Evolutionary conservation across 1,140 invertebrate genomes (phyloP), one percentile per base, ranked within the genome.

Genomic region (Aphidius ervi): DNA sequence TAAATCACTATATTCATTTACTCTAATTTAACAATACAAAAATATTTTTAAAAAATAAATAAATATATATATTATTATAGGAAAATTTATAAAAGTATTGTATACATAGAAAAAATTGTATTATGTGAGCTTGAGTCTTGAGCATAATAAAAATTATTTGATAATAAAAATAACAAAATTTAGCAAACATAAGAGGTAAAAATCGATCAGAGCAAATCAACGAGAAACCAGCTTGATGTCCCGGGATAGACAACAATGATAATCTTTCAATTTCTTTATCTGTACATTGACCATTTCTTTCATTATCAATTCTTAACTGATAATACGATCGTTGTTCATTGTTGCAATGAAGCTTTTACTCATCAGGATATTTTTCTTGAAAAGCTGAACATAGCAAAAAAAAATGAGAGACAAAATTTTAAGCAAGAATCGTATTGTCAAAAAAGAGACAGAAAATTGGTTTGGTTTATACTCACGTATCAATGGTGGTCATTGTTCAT

Each of bases 221-320:
- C 16, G 16, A 16, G 16, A 16, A 16, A 31, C 23, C 23, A n/a
- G n/a, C n/a, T 3, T 31, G 23, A 31, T 31, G 4, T 31, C 4
- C 23, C 23, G 23, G 50, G 31, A 52, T 23, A 6, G 37, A 52
- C 50, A 52, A 52, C 40, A 39, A 39, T 5, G 40, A 37, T 37
- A 9, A 5, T 52, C 8, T 52, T 31, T n/a, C 20, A 39, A 31
- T 52, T 39, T 39, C 31, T 4, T 5, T 8, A 10, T 39, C 37
- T 31, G 3, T 39, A 10, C 9, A 50, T 50, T 20, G 49, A 31
- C 39, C 39, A n/a, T 50, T 49, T 50, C 49, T 59, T 59, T 59
- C 48, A 59, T 48, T 31, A 54, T 49, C 59, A 60, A 55, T 60
- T 49, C 45, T 60, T 48, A 37, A 60, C 52, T 60, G 42, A 49